Evolutionary conservation across 2,888 invertebrate genomes (phyloP), one percentile per base, ranked within the genome.

Genomic region (Scrobipalpa atriplicella): DNA sequence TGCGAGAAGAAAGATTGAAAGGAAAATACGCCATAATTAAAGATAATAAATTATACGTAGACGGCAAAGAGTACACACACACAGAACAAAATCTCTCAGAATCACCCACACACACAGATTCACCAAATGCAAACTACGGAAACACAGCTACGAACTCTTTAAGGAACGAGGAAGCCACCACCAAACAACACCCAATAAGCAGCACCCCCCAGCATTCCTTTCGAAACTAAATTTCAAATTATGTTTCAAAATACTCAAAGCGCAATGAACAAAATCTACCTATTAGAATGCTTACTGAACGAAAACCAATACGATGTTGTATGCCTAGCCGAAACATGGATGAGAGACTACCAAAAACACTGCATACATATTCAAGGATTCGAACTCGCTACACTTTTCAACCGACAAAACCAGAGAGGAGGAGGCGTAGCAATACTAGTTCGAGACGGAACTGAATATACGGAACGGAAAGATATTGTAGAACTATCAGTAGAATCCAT

Each of bases 271-370:
- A 58, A 58, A 58, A 58, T 58, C 2, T 21, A 58, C 3, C 6
- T 9, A 29, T 9, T 58, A 10, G 52, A 52, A 52, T 7, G n/a
- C 13, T 7, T n/a, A 9, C 36, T 58, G 7, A 7, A 58, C 2
- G 36, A 58, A 29, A 11, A 58, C 1, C 2, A 38, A 38, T 16
- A 21, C 13, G 6, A 39, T 11, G 61, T 18, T 13, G 11, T 61
- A 13, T 61, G 61, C 13, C 38, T 61, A 6, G 2, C 61, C 6
- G 61, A 61, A 61, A 61, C 61, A 1, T 61, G 38, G 29, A 13
- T 58, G 8, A 58, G 9, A 6, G 36, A 21, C 2, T 8, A 38
- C 1, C 61, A 39, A 16, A 61, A 38, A 11, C 6, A 16, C 39
- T 29, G 13, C 36, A 29, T 58, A 5, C 5, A 13, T 10, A 6